These are phyloP conservation scores for Itoplectis maculator DNA, from an alignment of 2,888 invertebrate species.

Conservation along the genomic window DNA sequence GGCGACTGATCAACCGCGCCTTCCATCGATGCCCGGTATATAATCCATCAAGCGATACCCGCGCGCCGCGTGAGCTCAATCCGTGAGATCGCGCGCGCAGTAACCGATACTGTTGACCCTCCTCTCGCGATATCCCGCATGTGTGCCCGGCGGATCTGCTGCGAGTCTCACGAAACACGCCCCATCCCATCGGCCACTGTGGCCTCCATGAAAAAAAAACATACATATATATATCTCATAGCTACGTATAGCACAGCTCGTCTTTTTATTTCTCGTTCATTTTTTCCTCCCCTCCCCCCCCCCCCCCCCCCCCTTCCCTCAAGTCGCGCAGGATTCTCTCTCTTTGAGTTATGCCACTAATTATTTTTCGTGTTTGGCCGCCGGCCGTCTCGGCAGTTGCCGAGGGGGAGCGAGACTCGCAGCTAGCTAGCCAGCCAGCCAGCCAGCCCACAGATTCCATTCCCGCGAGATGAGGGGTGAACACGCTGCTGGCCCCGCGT, in stretches of 20 bases:
- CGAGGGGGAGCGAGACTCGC: too few relatives aligned
- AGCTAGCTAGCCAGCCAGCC: too few relatives aligned
- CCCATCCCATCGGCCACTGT: background rate
- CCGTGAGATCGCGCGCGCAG: too few relatives aligned
- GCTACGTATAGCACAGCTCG: constrained; percentile 1
- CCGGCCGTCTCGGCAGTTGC: constrained; percentile 32
- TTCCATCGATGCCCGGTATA: constrained; percentile 73
- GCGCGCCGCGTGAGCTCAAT: constrained; percentile 44
- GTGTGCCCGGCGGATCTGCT: constrained; percentile 11
- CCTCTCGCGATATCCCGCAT: too few relatives aligned
- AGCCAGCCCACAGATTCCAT: constrained; percentile 35
- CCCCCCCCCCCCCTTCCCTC: too few relatives aligned
- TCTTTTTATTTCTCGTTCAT: constrained; percentile 6
- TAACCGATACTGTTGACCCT: constrained; percentile 36
- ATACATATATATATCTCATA: too few relatives aligned
- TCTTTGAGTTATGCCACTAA: constrained; percentile 75
- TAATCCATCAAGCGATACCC: constrained; percentile 74
- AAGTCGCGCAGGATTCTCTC: constrained; percentile 60
- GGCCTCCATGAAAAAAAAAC: constrained; percentile 13
- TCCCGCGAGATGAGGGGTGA: constrained; percentile 39
- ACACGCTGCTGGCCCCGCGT: constrained; percentile 16
- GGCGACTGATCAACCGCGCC: constrained; percentile 71
- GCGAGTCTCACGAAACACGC: constrained; percentile 2
- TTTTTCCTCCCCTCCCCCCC: constrained; percentile 42
- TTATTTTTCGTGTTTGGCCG: constrained; percentile 73